Evolutionary conservation across 2,797 vertebrate genomes (phyloP), one percentile per base, ranked within the genome.

Genomic region (Holocentrus rufus): DNA sequence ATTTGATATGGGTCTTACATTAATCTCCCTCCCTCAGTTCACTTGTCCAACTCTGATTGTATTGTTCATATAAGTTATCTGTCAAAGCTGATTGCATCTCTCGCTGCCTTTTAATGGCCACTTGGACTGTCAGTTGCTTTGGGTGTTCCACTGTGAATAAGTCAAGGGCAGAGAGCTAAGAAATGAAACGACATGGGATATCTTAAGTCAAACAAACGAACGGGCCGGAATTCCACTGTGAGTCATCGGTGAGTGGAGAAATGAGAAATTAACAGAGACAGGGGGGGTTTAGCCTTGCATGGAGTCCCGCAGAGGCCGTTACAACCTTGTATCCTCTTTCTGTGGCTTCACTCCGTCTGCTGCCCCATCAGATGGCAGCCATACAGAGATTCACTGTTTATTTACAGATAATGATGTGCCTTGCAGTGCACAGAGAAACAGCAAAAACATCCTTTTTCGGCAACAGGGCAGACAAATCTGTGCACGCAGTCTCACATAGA

Each of bases 241-340:
- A 81, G 81, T 49, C 61, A 58, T 49, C 1, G 23, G 77, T 44
- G 74, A 81, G 76, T 25, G 34, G 61, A 84, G 77, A 54, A 55
- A 73, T 77, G 68, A 85, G 65, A 80, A 83, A 84, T 81, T 31
- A 70, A 79, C 61, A 80, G 77, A 74, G 83, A 84, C 80, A 27
- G 25, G 83, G 85, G 63, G 80, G 71, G 60, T 81, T 46, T 61
- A 57, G 53, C 47, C 64, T 72, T 42, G 58, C 76, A 50, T 68
- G 74, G 73, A 68, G 77, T 72, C 80, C 80, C 82, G 63, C 68
- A 23, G 79, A 73, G 79, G 65, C 75, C 30, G 55, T 72, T 76
- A 71, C 64, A 75, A 65, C 82, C 77, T 78, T 66, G 42, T 62
- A 66, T 69, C 59, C 72, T 59, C 69, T 44, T 79, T 76, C 62